Percentiles rank a stretch among this genome's conserved stretches.
These are phyloP conservation scores for Oryzias javanicus DNA, from an alignment of 2,113 vertebrate species.

Conservation along the genomic window DNA sequence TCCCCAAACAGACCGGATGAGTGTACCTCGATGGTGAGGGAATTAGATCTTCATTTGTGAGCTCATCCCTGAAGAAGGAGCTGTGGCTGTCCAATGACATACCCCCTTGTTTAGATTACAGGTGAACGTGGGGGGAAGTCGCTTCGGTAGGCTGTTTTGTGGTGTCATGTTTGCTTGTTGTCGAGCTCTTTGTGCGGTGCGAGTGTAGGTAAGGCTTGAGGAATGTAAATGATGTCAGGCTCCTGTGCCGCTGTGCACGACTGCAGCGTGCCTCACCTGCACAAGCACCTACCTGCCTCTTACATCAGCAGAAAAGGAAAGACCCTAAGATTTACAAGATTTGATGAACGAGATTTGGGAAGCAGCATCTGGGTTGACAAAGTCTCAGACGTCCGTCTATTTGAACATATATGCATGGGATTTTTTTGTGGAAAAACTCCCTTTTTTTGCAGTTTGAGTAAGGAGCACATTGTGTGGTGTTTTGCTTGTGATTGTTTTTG, in stretches of 20 bases:
- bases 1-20: constrained; percentile 12
- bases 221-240: constrained; percentile 65
- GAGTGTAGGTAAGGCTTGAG: constrained; percentile 49
- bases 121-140: constrained; percentile 28
- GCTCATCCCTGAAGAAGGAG: constrained; percentile 42
- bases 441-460: neutral
- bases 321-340: constrained; percentile 22
- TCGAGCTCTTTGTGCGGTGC: constrained; percentile 12
- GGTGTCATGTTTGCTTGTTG: constrained; percentile 38
- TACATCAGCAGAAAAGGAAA: constrained; percentile 28
- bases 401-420: neutral
- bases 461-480: neutral
- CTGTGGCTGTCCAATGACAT: constrained; percentile 7
- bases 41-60: constrained; percentile 15
- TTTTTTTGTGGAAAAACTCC: neutral
- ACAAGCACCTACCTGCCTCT: constrained; percentile 65
- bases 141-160: constrained; percentile 22
- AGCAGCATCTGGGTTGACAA: constrained; percentile 8
- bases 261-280: constrained; percentile 39
- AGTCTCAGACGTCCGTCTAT: constrained; percentile 35
- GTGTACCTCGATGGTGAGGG: constrained; percentile 12
- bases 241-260: constrained; percentile 12
- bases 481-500: no score
- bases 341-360: constrained; percentile 14
- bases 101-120: constrained; percentile 38